Percentiles rank a stretch among this genome's conserved stretches.
These are phyloP conservation scores for Cordilura impudica DNA, from an alignment of 2,888 invertebrate genomes.

Conservation along the genomic window DNA sequence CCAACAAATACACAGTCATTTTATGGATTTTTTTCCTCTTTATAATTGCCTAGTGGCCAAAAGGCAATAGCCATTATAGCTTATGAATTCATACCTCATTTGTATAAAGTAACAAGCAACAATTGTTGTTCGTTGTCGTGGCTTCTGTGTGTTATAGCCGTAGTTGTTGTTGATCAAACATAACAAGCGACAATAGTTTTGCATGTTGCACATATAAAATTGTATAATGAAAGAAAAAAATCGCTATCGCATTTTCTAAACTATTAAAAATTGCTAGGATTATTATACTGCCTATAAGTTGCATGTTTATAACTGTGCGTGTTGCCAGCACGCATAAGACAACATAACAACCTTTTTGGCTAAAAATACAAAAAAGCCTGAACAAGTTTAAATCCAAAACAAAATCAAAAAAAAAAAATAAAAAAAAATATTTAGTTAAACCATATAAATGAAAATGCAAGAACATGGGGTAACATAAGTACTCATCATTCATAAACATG, in stretches of 20 bases:
- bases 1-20: neutral
- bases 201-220: slow-evolving; percentile 52
- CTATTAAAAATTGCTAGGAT: slow-evolving; percentile 33
- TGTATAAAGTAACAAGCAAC: slow-evolving; percentile 2
- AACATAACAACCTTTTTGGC: neutral
- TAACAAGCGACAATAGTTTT: slow-evolving; percentile 62
- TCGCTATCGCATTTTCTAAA: slow-evolving; percentile 34
- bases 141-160: slow-evolving; percentile 11
- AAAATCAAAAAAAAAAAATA: slow-evolving; percentile 11
- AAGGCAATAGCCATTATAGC: neutral
- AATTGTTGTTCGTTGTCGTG: slow-evolving; percentile 25
- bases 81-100: slow-evolving; percentile 8
- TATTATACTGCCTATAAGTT: neutral
- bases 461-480: neutral
- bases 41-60: neutral
- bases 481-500: slow-evolving; percentile 38
- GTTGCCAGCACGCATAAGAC: slow-evolving; percentile 45
- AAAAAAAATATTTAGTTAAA: slow-evolving; percentile 10
- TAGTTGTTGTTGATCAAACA: slow-evolving; percentile 43
- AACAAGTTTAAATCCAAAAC: slow-evolving; percentile 26
- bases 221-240: neutral
- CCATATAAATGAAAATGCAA: slow-evolving; percentile 2
- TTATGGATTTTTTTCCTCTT: neutral
- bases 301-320: slow-evolving; percentile 44
- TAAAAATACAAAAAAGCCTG: neutral